phyloP scores from a whole-genome alignment of 2,888 invertebrate species.

The Parochlus steinenii region DNA sequence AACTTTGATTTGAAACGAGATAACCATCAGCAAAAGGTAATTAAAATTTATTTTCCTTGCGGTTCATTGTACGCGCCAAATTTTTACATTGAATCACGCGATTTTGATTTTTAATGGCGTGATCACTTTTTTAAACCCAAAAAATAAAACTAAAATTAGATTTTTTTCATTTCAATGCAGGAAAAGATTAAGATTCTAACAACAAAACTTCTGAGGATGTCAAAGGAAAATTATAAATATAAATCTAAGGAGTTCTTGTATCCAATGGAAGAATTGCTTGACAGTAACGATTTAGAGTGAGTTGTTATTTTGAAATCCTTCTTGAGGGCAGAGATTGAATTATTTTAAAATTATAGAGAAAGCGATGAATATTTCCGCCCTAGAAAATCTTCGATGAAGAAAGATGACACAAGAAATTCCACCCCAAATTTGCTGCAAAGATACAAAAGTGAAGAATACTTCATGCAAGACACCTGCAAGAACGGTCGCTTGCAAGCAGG shows the following conservation, averaged over 20 bases:
- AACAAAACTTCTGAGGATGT: constrained; percentile 15
- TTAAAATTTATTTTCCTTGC: no score
- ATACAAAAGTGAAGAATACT: constrained; percentile 1
- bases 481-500: neutral
- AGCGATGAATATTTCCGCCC: constrained; percentile 6
- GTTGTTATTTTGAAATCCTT: neutral
- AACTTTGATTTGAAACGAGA: constrained; percentile 16
- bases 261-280: constrained; percentile 5
- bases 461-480: neutral
- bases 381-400: neutral
- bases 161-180: no score
- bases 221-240: constrained; percentile 7
- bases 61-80: no score
- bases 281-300: constrained; percentile 2
- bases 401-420: constrained; percentile 6
- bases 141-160: no score
- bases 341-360: constrained; percentile 4
- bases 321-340: neutral
- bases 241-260: constrained; percentile 6
- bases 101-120: no score
- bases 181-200: constrained; percentile 16
- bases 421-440: constrained; percentile 5
- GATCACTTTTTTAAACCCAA: no score
- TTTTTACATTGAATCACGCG: no score
- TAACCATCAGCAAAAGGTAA: constrained; percentile 14